These are phyloP conservation scores for Pluvianellus socialis DNA, from an alignment of 2,113 vertebrate species.

Conservation along the genomic window DNA sequence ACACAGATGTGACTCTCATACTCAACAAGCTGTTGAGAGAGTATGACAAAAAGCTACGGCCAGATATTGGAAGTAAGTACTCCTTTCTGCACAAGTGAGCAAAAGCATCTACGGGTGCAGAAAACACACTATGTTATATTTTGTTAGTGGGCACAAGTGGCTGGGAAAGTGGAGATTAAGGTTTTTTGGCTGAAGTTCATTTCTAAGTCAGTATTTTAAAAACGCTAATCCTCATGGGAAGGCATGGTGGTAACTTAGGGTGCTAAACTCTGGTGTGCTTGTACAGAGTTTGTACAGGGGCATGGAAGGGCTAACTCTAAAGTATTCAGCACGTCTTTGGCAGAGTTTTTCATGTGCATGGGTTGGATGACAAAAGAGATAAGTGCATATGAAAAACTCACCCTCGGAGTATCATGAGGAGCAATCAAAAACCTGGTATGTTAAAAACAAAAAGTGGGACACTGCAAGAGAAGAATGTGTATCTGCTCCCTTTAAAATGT, in stretches of 20 bases:
- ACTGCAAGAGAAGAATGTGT: not conserved
- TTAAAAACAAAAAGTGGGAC: not conserved
- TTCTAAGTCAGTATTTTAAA: not conserved
- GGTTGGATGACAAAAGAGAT: no score
- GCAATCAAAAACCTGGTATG: not conserved
- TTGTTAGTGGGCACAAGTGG: not conserved
- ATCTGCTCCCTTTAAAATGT: not conserved
- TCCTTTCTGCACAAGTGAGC: not conserved
- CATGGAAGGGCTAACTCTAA: not conserved
- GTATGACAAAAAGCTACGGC: constrained; percentile 93
- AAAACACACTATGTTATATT: not conserved
- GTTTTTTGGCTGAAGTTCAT: not conserved
- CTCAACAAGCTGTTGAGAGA: constrained; percentile 91
- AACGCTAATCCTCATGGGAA: not conserved
- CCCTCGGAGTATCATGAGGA: not conserved
- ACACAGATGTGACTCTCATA: constrained; percentile 89
- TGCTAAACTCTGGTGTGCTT: not conserved
- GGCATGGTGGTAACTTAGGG: not conserved
- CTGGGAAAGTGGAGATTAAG: not conserved
- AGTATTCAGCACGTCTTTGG: not conserved
- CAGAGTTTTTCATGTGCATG: not conserved
- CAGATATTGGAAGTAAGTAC: constrained; percentile 92
- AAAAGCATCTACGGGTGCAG: not conserved
- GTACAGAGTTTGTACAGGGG: not conserved
- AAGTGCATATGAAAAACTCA: not conserved